Percentiles rank a stretch among this genome's conserved stretches.
phyloP scores from a whole-genome alignment of 2,797 vertebrate species.

The Telmatherina bonti region DNA sequence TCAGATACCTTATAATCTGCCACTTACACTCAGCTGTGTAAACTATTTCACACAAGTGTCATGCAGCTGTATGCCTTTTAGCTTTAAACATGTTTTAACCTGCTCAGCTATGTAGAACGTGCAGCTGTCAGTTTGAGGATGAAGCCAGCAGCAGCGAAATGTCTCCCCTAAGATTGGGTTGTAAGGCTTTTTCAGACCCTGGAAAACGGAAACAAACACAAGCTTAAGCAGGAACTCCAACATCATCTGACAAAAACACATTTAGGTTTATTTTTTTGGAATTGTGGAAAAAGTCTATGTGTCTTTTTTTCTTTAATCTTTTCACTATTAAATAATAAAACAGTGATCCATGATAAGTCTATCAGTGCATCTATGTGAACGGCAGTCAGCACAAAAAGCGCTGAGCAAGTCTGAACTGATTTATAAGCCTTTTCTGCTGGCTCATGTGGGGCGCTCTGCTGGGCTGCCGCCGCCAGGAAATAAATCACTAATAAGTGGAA shows the following conservation, averaged over 20 bases:
- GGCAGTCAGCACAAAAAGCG: slow-evolving; percentile 26
- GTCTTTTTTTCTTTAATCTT: neutral
- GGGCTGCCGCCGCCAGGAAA: slow-evolving; percentile 26
- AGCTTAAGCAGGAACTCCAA: slow-evolving; percentile 3
- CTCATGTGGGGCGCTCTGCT: slow-evolving; percentile 2
- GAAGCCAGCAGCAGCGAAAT: slow-evolving; percentile 96
- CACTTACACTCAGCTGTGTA: slow-evolving; percentile 9
- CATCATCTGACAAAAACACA: neutral
- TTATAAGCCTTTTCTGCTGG: slow-evolving; percentile 23
- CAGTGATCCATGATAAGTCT: neutral
- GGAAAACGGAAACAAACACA: slow-evolving; percentile 33
- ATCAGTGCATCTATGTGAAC: slow-evolving; percentile 1
- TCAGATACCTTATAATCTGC: slow-evolving; percentile 8
- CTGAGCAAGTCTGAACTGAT: slow-evolving; percentile 24
- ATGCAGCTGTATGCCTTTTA: neutral
- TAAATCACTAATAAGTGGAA: slow-evolving; percentile 20
- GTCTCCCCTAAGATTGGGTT: slow-evolving; percentile 96
- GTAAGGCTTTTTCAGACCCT: slow-evolving; percentile 99
- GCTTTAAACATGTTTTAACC: slow-evolving; percentile 73
- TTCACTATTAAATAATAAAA: neutral
- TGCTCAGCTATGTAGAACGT: slow-evolving; percentile 98
- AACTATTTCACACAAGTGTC: slow-evolving; percentile 10
- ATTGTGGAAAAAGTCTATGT: too few relatives aligned
- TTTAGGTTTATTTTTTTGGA: neutral
- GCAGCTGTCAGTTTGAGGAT: slow-evolving; percentile 92